Conservation (phyloP, 1,140 invertebrate species). For the Coenobita brevimanus region DNA sequence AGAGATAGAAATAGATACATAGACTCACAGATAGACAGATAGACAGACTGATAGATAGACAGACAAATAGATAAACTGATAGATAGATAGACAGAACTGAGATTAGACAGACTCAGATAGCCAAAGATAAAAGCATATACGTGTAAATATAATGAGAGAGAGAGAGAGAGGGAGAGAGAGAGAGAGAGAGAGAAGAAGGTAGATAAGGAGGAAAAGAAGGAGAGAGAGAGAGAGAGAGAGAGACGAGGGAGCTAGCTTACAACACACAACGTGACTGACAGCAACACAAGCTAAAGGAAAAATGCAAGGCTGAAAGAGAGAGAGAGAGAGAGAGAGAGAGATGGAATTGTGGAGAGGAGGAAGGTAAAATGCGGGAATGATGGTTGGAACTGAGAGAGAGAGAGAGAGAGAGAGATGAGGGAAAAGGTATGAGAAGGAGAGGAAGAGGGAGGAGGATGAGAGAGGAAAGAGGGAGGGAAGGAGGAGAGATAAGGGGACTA, state of each 20-base stretch:
- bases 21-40: too few relatives aligned
- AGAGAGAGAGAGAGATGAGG: not conserved
- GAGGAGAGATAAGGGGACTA: not conserved
- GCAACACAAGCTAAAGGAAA: not conserved
- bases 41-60: too few relatives aligned
- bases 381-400: not conserved
- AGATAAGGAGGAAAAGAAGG: not conserved
- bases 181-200: not conserved
- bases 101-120: too few relatives aligned
- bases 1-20: constrained; percentile 6
- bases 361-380: too few relatives aligned
- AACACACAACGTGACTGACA: not conserved
- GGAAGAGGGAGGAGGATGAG: not conserved
- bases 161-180: not conserved
- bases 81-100: not conserved
- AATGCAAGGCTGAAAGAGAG: too few relatives aligned
- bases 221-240: not conserved
- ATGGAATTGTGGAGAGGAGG: not conserved
- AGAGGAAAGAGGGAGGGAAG: not conserved
- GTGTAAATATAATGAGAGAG: not conserved
- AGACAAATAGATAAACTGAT: too few relatives aligned
- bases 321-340: not conserved
- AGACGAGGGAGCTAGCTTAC: not conserved
- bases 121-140: too few relatives aligned
- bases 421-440: not conserved